Evolutionary conservation across 1,140 invertebrate genomes (phyloP).

Genomic region (Bombyx mandarina): DNA sequence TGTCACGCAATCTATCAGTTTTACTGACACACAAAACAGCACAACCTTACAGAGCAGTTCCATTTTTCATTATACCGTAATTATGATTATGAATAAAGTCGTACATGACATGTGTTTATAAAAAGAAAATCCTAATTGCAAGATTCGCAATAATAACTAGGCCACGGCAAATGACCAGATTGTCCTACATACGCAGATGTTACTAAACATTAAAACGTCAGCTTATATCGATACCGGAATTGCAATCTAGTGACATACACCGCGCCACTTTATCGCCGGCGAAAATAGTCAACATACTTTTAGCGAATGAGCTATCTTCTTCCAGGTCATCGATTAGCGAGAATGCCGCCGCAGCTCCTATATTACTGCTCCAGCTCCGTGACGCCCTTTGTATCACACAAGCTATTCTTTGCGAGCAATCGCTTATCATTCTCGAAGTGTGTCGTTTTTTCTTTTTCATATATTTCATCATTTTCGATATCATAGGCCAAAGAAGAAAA

Average conservation of each 20-base stretch:
- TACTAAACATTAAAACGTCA: conserved; percentile 39
- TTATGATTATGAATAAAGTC: no score
- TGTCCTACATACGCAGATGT: conserved; percentile 23
- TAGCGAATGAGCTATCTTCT: conserved; percentile 47
- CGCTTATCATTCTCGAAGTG: conserved; percentile 42
- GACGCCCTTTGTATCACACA: conserved; percentile 50
- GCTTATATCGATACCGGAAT: conserved; percentile 54
- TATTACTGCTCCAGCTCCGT: conserved; percentile 40
- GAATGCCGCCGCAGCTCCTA: conserved; percentile 51
- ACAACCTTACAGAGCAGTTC: no score
- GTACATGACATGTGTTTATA: conserved; percentile 9
- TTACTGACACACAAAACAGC: background rate
- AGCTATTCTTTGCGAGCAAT: conserved; percentile 52
- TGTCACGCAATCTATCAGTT: conserved; percentile 5
- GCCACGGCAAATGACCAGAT: conserved; percentile 13
- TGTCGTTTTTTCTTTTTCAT: conserved; percentile 49
- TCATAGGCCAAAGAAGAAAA: conserved; percentile 52
- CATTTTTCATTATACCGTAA: no score
- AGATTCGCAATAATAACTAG: conserved; percentile 19
- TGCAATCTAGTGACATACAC: conserved; percentile 64
- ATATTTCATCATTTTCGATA: conserved; percentile 59
- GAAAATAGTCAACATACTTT: conserved; percentile 50
- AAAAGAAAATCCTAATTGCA: conserved; percentile 15
- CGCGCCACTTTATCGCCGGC: conserved; percentile 56
- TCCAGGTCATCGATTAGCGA: conserved; percentile 52